Base-by-base conservation (phyloP, 2,888 invertebrate species). In the Periphyllus acericola region DNA sequence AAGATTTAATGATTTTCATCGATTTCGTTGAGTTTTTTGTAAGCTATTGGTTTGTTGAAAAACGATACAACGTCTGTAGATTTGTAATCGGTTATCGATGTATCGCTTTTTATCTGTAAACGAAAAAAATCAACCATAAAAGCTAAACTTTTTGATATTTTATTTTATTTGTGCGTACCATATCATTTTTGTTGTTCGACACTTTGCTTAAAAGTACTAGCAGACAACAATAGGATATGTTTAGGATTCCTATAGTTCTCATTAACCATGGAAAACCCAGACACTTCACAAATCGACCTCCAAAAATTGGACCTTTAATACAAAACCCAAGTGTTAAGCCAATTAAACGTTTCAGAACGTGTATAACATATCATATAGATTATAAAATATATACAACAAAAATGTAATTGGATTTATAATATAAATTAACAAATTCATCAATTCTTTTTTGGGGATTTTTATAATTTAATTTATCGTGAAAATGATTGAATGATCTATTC, bases 211-310 rank as follows among this genome's bases (percentile, higher is more conserved):
- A 71, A 89, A 89, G 78, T 25, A 89, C 52, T 36, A 89, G 17
- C 46, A 89, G 14, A 32, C 76, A 29, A 89, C 94, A 94, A 91
- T 95, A 95, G 19, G 94, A 90, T 34, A 96, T 91, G 91, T 96
- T 96, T 25, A 94, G 91, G 40, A 95, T 91, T 1, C 96, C 96
- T 55, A 96, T 93, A 34, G 93, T 92, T 89, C 95, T 92, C 93
- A 96, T 95, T 21, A 96, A 92, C 95, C 95, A 95, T 36, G 94
- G 93, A 91, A 96, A 96, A 68, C 96, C 96, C 75, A 96, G 92
- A 21, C 92, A 91, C 90, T 94, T 93, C 0, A 95, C 95, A 89
- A 95, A 91, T 90, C 95, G 94, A 3, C 96, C 95, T 34, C 95
- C 96, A 80, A 95, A 91, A 75, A 96, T 92, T 0, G 96, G 96